Conservation (phyloP, 1,140 invertebrate species). For the Sycophila sp. region DNA sequence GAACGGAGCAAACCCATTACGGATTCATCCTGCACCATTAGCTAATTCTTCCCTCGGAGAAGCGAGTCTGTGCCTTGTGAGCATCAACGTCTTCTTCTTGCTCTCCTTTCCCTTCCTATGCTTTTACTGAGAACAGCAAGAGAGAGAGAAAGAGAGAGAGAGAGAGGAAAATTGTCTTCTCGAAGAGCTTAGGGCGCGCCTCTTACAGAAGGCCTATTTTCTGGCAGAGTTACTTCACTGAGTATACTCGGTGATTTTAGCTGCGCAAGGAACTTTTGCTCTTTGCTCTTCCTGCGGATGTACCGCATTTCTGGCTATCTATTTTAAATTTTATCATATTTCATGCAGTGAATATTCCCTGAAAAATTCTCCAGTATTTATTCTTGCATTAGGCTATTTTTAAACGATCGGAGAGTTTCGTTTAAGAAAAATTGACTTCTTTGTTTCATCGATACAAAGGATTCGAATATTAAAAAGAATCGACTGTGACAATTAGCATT, state of each 20-base stretch:
- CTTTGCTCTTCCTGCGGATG: background rate
- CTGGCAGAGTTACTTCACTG: constrained; percentile 33
- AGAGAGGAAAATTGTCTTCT: constrained; percentile 7
- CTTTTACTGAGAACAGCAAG: background rate
- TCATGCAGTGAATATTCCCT: background rate
- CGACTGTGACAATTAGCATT: constrained; percentile 16
- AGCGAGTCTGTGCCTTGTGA: constrained; percentile 8
- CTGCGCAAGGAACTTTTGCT: constrained; percentile 3
- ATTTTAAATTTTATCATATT: background rate
- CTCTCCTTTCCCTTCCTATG: constrained; percentile 36
- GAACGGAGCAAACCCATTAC: constrained; percentile 66
- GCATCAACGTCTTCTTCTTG: constrained; percentile 8
- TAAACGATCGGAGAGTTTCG: no score
- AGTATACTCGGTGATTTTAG: constrained; percentile 20
- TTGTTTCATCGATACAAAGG: no score
- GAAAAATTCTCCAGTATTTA: no score
- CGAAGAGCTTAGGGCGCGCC: constrained; percentile 31
- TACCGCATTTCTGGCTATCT: background rate
- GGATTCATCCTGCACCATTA: constrained; percentile 67
- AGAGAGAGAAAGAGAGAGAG: constrained; percentile 9
- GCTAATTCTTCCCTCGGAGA: constrained; percentile 60
- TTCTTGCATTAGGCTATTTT: no score
- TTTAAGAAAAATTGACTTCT: no score
- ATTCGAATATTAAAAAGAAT: no score
- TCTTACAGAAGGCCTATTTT: constrained; percentile 37